Evolutionary conservation across 2,113 vertebrate genomes (phyloP).

Genomic region (Parus major): DNA sequence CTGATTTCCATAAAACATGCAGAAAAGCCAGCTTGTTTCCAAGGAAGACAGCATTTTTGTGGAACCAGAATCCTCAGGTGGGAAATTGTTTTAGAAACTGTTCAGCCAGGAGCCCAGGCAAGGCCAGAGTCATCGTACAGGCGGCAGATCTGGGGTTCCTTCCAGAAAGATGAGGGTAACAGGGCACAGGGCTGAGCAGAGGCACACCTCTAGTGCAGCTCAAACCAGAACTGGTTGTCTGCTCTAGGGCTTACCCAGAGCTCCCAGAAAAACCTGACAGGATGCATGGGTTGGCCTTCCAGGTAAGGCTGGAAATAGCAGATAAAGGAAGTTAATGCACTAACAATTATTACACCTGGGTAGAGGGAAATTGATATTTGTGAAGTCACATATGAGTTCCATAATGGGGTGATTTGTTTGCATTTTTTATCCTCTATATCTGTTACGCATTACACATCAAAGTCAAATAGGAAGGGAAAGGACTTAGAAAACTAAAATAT

Average conservation of each 20-base stretch:
- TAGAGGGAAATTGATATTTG: neutral
- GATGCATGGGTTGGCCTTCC: neutral
- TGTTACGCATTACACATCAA: neutral
- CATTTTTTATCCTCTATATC: neutral
- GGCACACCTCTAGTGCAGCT: rapidly evolving
- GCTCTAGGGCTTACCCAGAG: neutral
- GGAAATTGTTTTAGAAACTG: neutral
- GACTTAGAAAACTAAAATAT: neutral
- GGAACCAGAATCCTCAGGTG: neutral
- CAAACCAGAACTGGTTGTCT: neutral
- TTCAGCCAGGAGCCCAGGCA: neutral
- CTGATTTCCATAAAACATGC: neutral
- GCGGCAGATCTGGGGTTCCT: neutral
- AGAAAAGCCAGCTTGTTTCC: neutral
- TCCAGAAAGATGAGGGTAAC: neutral
- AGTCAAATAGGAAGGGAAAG: neutral
- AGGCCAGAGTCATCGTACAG: neutral
- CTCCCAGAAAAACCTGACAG: neutral
- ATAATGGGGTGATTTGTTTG: neutral
- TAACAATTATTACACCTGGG: neutral
- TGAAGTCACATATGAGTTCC: neutral
- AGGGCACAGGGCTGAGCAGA: neutral
- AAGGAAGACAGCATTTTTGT: neutral
- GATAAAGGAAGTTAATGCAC: neutral
- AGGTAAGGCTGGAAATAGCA: neutral